Percentiles rank a stretch among this genome's conserved stretches.
Conservation (phyloP, 1,140 invertebrate genomes). For the Oppia nitens region DNA sequence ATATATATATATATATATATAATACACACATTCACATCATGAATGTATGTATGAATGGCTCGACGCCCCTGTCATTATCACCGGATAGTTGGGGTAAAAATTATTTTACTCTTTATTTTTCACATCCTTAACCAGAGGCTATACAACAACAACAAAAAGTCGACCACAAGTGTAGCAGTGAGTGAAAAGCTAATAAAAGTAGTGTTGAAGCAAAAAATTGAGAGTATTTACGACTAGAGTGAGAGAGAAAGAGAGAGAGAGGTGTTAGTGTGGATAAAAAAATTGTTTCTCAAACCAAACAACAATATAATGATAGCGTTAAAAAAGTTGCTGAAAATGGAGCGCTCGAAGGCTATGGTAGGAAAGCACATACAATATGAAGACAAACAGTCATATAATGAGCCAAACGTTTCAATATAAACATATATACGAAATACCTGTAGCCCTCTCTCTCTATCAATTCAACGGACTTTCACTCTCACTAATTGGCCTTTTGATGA, state of each 20-base stretch:
- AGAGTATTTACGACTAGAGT: no score
- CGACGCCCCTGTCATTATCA: background rate
- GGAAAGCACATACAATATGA: no score
- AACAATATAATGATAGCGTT: background rate
- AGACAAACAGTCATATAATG: no score
- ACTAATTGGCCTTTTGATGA: background rate
- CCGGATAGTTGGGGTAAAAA: background rate
- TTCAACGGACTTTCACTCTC: background rate
- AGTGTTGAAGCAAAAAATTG: no score
- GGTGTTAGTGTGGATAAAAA: no score
- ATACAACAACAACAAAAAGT: background rate
- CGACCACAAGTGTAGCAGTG: background rate
- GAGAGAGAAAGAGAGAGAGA: no score
- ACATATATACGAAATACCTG: background rate
- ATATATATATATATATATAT: no score
- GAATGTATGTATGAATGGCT: no score
- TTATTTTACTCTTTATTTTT: background rate
- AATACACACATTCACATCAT: no score
- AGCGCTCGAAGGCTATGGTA: background rate
- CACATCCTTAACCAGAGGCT: background rate
- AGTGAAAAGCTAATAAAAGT: no score
- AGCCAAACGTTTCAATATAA: no score
- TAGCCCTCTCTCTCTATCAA: background rate
- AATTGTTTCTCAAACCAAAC: background rate
- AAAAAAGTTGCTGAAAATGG: background rate